phyloP scores from a whole-genome alignment of 2,888 invertebrate genomes.

The Andrena fulva region DNA sequence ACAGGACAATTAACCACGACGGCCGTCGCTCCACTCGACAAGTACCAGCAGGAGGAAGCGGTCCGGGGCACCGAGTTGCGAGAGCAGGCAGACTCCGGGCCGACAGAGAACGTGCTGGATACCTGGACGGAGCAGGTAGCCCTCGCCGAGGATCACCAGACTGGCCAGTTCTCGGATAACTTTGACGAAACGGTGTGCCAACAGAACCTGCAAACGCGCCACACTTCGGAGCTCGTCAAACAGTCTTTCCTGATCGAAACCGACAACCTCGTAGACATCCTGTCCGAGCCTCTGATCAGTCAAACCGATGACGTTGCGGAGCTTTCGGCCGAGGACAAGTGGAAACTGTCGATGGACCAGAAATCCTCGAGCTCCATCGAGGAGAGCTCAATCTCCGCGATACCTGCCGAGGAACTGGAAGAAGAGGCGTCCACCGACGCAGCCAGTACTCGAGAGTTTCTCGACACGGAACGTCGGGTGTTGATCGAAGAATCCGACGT shows the following conservation, averaged over 20 bases:
- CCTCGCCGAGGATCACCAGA: slow-evolving; percentile 44
- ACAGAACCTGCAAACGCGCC: neutral
- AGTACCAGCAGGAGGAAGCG: slow-evolving; percentile 60
- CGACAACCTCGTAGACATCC: neutral
- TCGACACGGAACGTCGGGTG: slow-evolving; percentile 63
- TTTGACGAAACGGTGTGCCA: slow-evolving; percentile 59
- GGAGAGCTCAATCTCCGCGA: slow-evolving; percentile 6
- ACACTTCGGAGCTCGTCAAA: neutral
- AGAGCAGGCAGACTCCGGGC: neutral
- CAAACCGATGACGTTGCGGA: neutral
- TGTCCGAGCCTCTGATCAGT: neutral
- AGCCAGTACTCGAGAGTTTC: slow-evolving; percentile 66
- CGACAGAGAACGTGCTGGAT: slow-evolving; percentile 46
- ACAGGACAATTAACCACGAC: neutral
- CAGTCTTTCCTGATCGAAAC: neutral
- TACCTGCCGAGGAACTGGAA: slow-evolving; percentile 41
- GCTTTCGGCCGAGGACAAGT: neutral
- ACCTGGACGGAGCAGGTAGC: slow-evolving; percentile 60
- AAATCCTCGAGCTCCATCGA: slow-evolving; percentile 17
- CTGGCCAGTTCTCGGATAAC: slow-evolving; percentile 74
- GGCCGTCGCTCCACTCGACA: slow-evolving; percentile 28
- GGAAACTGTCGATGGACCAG: slow-evolving; percentile 16
- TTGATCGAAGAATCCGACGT: slow-evolving; percentile 62
- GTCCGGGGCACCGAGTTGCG: slow-evolving; percentile 8
- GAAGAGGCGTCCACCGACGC: slow-evolving; percentile 57